phyloP scores from a whole-genome alignment of 2,888 invertebrate species.

The Patella depressa region DNA sequence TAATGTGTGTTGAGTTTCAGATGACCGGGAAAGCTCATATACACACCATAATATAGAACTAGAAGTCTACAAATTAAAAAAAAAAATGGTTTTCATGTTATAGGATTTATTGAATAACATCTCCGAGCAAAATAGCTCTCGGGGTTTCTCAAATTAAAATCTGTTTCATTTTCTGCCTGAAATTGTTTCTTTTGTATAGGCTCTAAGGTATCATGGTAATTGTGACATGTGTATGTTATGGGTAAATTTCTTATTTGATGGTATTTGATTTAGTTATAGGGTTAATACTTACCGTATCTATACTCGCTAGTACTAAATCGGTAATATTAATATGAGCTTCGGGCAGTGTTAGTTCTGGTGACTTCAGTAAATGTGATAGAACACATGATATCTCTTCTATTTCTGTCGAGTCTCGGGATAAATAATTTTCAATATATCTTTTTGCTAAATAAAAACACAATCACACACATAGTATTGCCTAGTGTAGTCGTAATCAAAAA shows the following conservation, averaged over 20 bases:
- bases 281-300: conserved; percentile 40
- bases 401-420: neutral
- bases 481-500: neutral
- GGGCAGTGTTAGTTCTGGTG: conserved; percentile 24
- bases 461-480: neutral
- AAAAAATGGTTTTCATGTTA: neutral
- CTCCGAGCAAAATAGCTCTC: too few relatives aligned
- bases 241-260: too few relatives aligned
- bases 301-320: conserved; percentile 42
- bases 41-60: conserved; percentile 38
- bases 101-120: too few relatives aligned
- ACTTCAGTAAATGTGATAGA: conserved; percentile 29
- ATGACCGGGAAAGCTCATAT: conserved; percentile 35
- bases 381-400: conserved; percentile 23
- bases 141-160: too few relatives aligned
- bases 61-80: conserved; percentile 32
- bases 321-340: conserved; percentile 42
- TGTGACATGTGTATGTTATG: too few relatives aligned
- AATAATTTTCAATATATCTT: conserved; percentile 21
- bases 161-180: too few relatives aligned
- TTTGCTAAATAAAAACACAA: conserved; percentile 20
- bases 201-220: too few relatives aligned
- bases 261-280: too few relatives aligned
- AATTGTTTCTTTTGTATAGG: too few relatives aligned
- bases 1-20: conserved; percentile 27